phyloP scores from a whole-genome alignment of 2,797 vertebrate genomes.

The Dipus sagitta region DNA sequence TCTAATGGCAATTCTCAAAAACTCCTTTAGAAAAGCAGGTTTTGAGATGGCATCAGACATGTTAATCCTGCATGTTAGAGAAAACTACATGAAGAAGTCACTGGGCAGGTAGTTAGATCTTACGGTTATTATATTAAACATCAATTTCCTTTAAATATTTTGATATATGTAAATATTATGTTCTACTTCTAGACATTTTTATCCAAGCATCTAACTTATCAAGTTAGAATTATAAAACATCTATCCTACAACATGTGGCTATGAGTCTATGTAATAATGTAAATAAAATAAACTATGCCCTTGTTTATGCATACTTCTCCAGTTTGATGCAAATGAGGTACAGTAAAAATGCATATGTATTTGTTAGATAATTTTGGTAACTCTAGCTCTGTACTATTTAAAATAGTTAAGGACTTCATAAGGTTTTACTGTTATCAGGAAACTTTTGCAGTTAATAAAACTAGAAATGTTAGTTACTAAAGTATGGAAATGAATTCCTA shows the following conservation, averaged over 20 bases:
- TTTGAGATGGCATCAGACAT: neutral
- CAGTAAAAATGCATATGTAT: neutral
- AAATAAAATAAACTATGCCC: neutral
- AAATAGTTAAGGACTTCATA: neutral
- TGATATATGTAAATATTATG: constrained; percentile 8
- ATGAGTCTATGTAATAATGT: neutral
- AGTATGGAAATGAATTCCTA: constrained; percentile 1
- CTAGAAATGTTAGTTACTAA: neutral
- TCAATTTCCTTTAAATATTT: constrained; percentile 32
- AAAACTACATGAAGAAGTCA: neutral
- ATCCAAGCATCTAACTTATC: neutral
- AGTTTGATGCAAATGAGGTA: neutral
- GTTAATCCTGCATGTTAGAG: neutral
- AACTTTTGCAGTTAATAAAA: constrained; percentile 37
- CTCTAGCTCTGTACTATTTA: neutral
- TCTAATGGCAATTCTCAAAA: neutral
- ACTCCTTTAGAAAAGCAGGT: neutral
- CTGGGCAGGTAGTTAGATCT: neutral
- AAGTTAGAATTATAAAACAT: neutral
- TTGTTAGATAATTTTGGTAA: neutral
- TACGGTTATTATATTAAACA: neutral
- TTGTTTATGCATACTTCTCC: neutral
- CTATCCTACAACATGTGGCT: neutral
- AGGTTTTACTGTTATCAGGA: neutral
- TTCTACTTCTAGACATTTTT: neutral